Conservation (phyloP, 2,888 invertebrate genomes). For the Eupsilia transversa region DNA sequence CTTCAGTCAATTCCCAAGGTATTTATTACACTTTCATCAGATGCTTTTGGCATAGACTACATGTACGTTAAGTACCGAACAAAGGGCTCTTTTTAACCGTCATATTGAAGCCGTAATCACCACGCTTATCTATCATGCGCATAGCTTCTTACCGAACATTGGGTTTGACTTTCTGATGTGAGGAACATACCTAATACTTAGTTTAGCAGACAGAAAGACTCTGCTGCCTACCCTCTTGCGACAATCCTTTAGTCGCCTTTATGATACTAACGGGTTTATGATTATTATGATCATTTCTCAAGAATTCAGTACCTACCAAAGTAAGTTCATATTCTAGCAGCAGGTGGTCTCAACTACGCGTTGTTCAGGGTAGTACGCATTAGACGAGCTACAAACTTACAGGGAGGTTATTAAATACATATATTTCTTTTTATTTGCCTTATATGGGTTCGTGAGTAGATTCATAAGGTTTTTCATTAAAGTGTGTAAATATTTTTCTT, state of each 20-base stretch:
- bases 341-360: slow-evolving; percentile 51
- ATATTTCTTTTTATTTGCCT: slow-evolving; percentile 51
- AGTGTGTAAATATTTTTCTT: slow-evolving; percentile 37
- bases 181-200: no score
- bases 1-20: no score
- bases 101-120: neutral
- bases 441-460: slow-evolving; percentile 29
- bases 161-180: neutral
- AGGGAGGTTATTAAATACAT: slow-evolving; percentile 53
- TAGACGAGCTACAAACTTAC: slow-evolving; percentile 20
- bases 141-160: neutral
- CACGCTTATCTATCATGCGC: neutral
- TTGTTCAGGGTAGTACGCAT: slow-evolving; percentile 33
- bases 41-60: no score
- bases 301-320: slow-evolving; percentile 19
- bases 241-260: neutral
- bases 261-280: neutral
- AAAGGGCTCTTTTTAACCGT: neutral
- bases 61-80: neutral
- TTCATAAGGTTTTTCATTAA: slow-evolving; percentile 47
- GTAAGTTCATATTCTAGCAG: slow-evolving; percentile 10
- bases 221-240: neutral
- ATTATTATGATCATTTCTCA: slow-evolving; percentile 11
- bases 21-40: no score
- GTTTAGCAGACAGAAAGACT: neutral